Conservation (phyloP, 53 echinoderm and acorn worm species). For the Temnopleurus reevesii region DNA sequence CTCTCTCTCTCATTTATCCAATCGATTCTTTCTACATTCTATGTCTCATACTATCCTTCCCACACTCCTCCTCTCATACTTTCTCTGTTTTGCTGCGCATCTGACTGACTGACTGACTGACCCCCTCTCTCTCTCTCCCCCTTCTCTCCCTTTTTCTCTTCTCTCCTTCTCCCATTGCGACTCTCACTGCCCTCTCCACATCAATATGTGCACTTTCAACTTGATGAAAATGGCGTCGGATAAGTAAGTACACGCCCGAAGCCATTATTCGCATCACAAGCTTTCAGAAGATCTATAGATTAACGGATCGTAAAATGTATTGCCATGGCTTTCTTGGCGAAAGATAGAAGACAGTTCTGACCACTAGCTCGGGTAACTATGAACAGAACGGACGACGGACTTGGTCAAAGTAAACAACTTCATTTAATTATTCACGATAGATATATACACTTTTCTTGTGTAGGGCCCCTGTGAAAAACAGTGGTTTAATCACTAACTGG, state of each 20-base stretch:
- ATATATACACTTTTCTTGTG: too few species aligned
- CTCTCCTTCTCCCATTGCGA: background rate
- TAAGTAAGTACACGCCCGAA: conserved; percentile 18
- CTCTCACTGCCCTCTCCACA: background rate
- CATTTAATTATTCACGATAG: too few species aligned
- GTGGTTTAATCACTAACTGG: too few species aligned
- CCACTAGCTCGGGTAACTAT: too few species aligned
- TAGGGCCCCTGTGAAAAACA: too few species aligned
- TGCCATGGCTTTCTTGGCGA: too few species aligned
- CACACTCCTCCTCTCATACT: background rate
- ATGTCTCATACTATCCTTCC: too few species aligned
- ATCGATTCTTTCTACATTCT: background rate
- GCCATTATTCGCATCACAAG: background rate
- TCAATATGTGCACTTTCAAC: background rate
- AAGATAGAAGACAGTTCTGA: too few species aligned
- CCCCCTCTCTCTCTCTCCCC: background rate
- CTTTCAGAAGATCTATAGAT: background rate
- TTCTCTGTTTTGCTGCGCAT: background rate
- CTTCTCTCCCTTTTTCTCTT: background rate
- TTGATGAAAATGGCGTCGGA: background rate
- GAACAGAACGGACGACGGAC: too few species aligned
- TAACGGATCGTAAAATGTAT: background rate
- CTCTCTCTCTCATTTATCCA: background rate
- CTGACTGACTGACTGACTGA: background rate
- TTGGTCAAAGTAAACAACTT: too few species aligned